phyloP scores from a whole-genome alignment of 2,797 vertebrate species.

The Phrynocephalus forsythii region DNA sequence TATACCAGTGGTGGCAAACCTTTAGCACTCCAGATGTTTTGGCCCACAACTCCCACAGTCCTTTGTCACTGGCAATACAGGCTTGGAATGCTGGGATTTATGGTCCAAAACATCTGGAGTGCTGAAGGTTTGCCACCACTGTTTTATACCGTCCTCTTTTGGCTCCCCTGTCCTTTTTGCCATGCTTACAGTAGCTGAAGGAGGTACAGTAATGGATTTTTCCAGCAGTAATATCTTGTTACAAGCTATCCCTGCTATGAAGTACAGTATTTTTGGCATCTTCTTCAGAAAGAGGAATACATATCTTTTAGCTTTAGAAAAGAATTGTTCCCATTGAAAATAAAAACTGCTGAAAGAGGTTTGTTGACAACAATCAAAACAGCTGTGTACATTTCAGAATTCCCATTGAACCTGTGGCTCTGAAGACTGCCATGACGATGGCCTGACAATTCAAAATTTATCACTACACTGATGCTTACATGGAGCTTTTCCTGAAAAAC shows the following conservation, averaged over 20 bases:
- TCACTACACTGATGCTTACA: neutral
- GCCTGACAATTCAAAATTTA: neutral
- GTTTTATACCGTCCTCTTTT: neutral
- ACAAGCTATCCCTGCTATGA: neutral
- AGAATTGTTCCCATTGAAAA: neutral
- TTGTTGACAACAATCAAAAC: neutral
- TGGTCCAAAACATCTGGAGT: too few relatives aligned
- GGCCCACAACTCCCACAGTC: too few relatives aligned
- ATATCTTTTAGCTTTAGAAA: neutral
- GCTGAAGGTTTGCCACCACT: too few relatives aligned
- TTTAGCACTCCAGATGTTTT: too few relatives aligned
- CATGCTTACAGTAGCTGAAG: neutral
- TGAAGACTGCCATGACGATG: neutral
- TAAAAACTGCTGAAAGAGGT: neutral
- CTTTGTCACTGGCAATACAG: too few relatives aligned
- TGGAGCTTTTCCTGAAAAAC: neutral
- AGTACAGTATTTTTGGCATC: neutral
- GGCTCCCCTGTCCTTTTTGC: neutral
- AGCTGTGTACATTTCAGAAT: neutral
- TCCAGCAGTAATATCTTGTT: neutral
- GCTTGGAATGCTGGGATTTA: too few relatives aligned
- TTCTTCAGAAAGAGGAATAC: neutral
- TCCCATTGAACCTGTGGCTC: neutral
- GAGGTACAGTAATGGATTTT: neutral
- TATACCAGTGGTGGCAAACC: neutral